Evolutionary conservation across 2,113 vertebrate species (phyloP).

Genomic region (Anser brachyrhynchus): DNA sequence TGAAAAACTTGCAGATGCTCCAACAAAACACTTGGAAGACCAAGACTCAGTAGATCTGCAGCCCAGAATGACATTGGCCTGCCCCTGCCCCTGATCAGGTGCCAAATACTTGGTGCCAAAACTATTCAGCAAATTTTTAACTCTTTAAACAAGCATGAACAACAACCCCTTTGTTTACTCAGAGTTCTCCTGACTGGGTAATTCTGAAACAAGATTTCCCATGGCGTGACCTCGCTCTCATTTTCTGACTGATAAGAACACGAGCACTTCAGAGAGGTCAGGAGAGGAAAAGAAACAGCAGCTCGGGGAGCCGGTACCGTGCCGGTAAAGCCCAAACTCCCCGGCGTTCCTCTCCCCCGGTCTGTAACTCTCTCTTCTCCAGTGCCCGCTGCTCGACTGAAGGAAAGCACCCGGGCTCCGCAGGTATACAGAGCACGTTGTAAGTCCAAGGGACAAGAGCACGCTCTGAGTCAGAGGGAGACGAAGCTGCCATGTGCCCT

Average conservation of each 20-base stretch:
- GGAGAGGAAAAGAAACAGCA: not conserved
- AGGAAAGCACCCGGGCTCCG: not conserved
- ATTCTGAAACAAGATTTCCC: not conserved
- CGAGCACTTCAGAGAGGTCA: not conserved
- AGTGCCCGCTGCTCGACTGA: not conserved
- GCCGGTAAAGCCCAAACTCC: not conserved
- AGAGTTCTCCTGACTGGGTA: not conserved
- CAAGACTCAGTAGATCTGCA: not conserved
- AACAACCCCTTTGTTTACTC: not conserved
- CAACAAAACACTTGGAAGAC: not conserved
- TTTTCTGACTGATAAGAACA: not conserved
- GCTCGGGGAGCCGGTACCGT: not conserved
- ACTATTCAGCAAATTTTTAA: not conserved
- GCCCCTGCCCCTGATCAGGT: not conserved
- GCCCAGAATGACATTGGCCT: not conserved
- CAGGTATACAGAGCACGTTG: rapidly evolving
- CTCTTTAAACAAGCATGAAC: not conserved
- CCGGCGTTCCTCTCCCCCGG: not conserved
- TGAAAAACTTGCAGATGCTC: not conserved
- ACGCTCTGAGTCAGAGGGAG: not conserved
- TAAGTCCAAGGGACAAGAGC: not conserved
- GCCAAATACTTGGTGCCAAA: not conserved
- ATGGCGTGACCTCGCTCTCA: not conserved
- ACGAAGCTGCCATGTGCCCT: rapidly evolving
- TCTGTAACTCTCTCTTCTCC: not conserved